Evolutionary conservation across 1,140 invertebrate species (phyloP), one percentile per base, ranked within the genome.

Genomic region (Pollicipes pollicipes): DNA sequence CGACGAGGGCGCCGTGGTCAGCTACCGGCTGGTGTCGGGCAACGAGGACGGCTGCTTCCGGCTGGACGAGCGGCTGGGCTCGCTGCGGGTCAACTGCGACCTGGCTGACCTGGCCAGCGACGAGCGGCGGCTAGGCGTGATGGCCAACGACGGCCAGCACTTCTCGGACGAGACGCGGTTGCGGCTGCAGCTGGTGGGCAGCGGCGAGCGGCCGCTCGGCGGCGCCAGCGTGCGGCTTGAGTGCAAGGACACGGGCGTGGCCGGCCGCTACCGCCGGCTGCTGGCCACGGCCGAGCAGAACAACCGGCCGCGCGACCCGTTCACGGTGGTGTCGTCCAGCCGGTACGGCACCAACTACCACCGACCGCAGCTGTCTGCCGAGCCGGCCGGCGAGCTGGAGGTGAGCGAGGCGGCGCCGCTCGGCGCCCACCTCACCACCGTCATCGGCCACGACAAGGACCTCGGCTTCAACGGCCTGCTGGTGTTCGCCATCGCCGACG

Each of bases 41-140:
- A 96, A 95, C 79, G 88, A 90, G 74, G 93, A 97, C 78, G 86
- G 86, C n/a, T 96, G 93, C 79, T 97, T 97, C 79, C 83, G 85
- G n/a, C 81, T 97, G 21, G 90, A 95, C 76, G 80, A 87, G 0
- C 86, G 85, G 0, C 88, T 88, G 0, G 95, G 94, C 0, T 83
- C 85, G 3, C 77, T 91, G 0, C 83, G 82, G 17, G 75, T 82
- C 66, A 78, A 81, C n/a, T 97, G 94, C 77, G 90, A 95, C 77
- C 78, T 97, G 27, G 82, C 73, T 70, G 76, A 76, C 75, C 81
- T 91, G 0, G 82, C 83, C n/a, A 81, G 83, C 0, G 80, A 82
- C n/a, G 86, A 88, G 68, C 82, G 90, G 21, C 81, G 85, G 31
- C 76, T 97, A 0, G 90, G 91, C 76, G 86, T 97, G 1, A 92